A percentile compares a stretch with the other conserved stretches of the same genome.
These are phyloP conservation scores for Sycobia sp. DNA, from an alignment of 1,140 invertebrate genomes.

Conservation along the genomic window DNA sequence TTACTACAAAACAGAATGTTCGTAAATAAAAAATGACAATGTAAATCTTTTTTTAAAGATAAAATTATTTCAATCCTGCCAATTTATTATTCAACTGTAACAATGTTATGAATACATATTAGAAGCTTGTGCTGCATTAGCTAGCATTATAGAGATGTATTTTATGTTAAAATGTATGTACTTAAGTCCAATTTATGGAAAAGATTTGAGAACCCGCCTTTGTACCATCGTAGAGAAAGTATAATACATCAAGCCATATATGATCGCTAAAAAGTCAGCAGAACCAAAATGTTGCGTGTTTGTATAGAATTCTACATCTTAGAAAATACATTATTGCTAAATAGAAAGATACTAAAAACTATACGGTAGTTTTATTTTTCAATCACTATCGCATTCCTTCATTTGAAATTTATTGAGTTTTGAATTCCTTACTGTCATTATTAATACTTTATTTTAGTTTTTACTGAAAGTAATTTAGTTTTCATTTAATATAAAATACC, in stretches of 20 bases:
- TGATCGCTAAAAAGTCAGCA: slow-evolving; percentile 43
- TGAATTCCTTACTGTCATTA: no score
- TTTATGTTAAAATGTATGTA: slow-evolving; percentile 35
- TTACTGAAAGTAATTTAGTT: no score
- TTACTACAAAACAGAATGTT: background rate
- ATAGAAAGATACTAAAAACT: slow-evolving; percentile 47
- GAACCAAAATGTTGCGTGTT: slow-evolving; percentile 57
- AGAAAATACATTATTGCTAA: slow-evolving; percentile 50
- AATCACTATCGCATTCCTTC: background rate
- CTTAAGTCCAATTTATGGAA: slow-evolving; percentile 24
- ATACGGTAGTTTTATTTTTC: slow-evolving; percentile 24
- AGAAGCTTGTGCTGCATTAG: slow-evolving; percentile 9
- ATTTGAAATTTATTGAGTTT: background rate
- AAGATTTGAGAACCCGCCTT: slow-evolving; percentile 38
- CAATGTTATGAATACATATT: slow-evolving; percentile 1
- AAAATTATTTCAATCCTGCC: background rate
- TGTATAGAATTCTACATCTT: slow-evolving; percentile 53
- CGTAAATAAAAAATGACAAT: no score
- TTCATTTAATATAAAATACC: no score
- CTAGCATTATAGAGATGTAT: slow-evolving; percentile 27
- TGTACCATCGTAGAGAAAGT: slow-evolving; percentile 48
- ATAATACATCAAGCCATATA: slow-evolving; percentile 38
- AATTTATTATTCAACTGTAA: slow-evolving; percentile 1
- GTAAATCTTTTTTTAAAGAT: background rate
- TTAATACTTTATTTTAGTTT: no score